Conservation (phyloP, 2,888 invertebrate species). For the Drosophila atripex region DNA sequence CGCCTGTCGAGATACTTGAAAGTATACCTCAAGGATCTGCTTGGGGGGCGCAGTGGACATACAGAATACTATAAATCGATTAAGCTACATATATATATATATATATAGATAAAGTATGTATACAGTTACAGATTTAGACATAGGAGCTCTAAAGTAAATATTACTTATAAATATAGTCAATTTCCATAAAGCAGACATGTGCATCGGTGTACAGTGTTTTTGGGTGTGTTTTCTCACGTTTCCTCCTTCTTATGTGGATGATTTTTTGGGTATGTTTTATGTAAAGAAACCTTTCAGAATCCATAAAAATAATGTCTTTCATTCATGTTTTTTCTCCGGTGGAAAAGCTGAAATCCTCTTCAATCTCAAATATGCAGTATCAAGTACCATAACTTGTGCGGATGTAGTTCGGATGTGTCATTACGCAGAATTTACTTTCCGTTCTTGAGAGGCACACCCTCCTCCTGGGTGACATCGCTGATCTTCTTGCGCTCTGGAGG, state of each 20-base stretch:
- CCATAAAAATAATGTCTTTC: constrained; percentile 71
- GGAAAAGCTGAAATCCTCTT: constrained; percentile 25
- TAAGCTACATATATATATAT: constrained; percentile 64
- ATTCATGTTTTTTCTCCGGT: constrained; percentile 27
- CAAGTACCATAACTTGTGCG: constrained; percentile 73
- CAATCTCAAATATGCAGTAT: constrained; percentile 68
- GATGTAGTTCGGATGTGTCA: constrained; percentile 46
- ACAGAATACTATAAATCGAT: constrained; percentile 57
- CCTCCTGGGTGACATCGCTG: constrained; percentile 77
- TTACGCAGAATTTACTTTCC: constrained; percentile 68
- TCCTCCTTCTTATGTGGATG: constrained; percentile 19
- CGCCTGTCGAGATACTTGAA: constrained; percentile 12
- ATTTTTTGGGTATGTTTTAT: constrained; percentile 32
- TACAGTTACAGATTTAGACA: constrained; percentile 35
- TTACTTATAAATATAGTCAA: constrained; percentile 72
- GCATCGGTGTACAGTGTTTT: constrained; percentile 33
- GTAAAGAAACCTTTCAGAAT: constrained; percentile 60
- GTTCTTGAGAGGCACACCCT: constrained; percentile 83
- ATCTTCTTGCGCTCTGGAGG: constrained; percentile 80
- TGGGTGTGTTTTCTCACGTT: neutral
- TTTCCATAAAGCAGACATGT: constrained; percentile 49
- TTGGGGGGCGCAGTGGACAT: constrained; percentile 51
- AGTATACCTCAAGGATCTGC: constrained; percentile 7
- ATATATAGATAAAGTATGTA: constrained; percentile 31
- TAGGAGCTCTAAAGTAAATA: constrained; percentile 66